Base-by-base conservation (phyloP, 2,113 vertebrate species). In the Noturus placidus region DNA sequence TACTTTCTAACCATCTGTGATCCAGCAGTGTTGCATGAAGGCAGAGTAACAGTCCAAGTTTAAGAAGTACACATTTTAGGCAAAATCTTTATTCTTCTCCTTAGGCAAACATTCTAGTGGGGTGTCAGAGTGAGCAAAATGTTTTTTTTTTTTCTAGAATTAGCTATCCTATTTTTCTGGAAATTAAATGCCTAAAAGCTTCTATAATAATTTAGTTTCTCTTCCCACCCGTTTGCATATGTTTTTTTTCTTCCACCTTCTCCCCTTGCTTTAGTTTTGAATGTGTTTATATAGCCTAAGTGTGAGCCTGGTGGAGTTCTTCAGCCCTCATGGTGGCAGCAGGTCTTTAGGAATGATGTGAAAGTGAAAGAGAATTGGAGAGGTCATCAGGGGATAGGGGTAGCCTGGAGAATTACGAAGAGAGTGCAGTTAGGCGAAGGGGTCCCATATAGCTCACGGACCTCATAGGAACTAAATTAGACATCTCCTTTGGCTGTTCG, bases 311-410 rank as follows among this genome's bases (percentile, higher is more conserved):
- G 74, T 61, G 54, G 42, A 38, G 76, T 77, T 67, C 50, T 57
- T 88, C 56, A 89, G 87, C 86, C 92, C 92, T 92, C 90, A 91
- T 84, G 93, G 87, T 89, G 90, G 92, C 91, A 93, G 91, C 90
- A 89, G 91, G 91, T 85, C 78, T 94, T 92, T 90, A 91, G 77
- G 90, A 92, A 91, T 90, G 90, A 88, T 67, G 52, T 81, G 83
- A 79, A 74, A 79, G 76, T 54, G 67, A 42, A n/a, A 30, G 76
- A 78, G 84, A 25, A 52, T 30, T 81, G n/a, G 33, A 72, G 70
- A 89, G 91, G 91, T 91, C 87, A 90, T 85, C 74, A 79, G 54
- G 87, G 84, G 54, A 46, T 78, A 74, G 10, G 54, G 38, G 35
- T 57, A 78, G 83, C 25, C 92, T 90, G 86, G 82, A 80, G 74